These are phyloP conservation scores for Myotis planiceps DNA, from an alignment of 2,797 vertebrate species.

Conservation along the genomic window DNA sequence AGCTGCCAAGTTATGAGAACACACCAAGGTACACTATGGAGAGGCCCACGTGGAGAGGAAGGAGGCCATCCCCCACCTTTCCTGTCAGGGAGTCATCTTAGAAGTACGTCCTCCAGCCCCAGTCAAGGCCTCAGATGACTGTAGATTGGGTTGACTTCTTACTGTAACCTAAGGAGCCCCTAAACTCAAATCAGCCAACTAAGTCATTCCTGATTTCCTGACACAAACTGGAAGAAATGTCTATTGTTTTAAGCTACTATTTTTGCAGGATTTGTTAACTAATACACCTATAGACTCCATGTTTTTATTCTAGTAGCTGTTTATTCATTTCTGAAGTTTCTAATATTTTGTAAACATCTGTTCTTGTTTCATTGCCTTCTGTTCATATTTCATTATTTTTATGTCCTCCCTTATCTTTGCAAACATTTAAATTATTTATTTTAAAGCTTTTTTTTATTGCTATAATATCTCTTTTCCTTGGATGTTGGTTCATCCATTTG, in stretches of 20 bases:
- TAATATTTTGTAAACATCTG: not conserved
- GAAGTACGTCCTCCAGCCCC: not conserved
- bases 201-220: slow-evolving; percentile 7
- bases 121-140: not conserved
- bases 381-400: not conserved
- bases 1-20: not conserved
- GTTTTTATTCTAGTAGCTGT: not conserved
- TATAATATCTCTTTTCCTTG: slow-evolving; percentile 38
- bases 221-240: not conserved
- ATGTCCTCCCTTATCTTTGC: not conserved
- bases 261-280: not conserved
- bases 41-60: not conserved
- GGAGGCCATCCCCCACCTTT: not conserved
- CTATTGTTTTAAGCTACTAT: not conserved
- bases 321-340: slow-evolving; percentile 12
- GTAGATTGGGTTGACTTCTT: not conserved
- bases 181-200: not conserved
- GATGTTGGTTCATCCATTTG: not conserved
- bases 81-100: not conserved
- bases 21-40: not conserved
- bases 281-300: not conserved
- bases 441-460: not conserved
- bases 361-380: slow-evolving; percentile 7
- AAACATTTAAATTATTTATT: slow-evolving; percentile 29
- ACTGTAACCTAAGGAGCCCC: not conserved